Conservation (phyloP, 2,888 invertebrate species). For the Coleophora flavipennella region DNA sequence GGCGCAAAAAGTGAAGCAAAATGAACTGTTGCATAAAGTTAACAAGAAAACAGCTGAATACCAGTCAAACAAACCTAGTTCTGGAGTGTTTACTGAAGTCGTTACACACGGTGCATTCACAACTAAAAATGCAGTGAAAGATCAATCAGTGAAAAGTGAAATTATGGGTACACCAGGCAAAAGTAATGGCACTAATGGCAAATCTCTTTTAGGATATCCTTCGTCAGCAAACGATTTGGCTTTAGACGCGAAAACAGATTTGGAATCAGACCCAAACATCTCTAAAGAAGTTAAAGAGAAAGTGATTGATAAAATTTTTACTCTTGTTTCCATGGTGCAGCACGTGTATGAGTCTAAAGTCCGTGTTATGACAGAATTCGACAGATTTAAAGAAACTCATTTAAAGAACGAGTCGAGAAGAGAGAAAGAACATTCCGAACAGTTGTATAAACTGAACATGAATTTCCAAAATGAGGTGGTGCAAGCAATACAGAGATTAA, state of each 20-base stretch:
- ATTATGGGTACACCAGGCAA: conserved; percentile 21
- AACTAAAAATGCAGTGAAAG: conserved; percentile 37
- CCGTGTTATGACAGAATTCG: conserved; percentile 56
- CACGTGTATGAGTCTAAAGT: conserved; percentile 63
- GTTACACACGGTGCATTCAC: conserved; percentile 61
- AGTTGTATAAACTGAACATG: conserved; percentile 60
- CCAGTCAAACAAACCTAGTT: conserved; percentile 51
- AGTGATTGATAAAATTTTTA: conserved; percentile 57
- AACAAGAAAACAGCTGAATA: conserved; percentile 58
- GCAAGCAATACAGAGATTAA: conserved; percentile 55
- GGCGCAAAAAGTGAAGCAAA: conserved; percentile 54
- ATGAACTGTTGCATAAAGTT: conserved; percentile 49
- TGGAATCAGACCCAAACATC: conserved; percentile 60
- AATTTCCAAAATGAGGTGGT: conserved; percentile 62
- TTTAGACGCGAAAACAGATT: conserved; percentile 55
- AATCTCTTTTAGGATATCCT: conserved; percentile 55
- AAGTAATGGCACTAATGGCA: conserved; percentile 35
- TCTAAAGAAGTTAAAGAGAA: conserved; percentile 57
- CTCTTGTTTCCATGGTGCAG: conserved; percentile 60
- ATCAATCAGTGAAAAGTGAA: conserved; percentile 33
- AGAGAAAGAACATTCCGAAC: conserved; percentile 61
- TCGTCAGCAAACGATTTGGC: conserved; percentile 64
- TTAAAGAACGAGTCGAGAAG: conserved; percentile 52
- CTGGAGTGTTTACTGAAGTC: conserved; percentile 61
- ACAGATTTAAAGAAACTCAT: conserved; percentile 59